Conservation (phyloP, 2,797 vertebrate species). For the Myotis vivesi region DNA sequence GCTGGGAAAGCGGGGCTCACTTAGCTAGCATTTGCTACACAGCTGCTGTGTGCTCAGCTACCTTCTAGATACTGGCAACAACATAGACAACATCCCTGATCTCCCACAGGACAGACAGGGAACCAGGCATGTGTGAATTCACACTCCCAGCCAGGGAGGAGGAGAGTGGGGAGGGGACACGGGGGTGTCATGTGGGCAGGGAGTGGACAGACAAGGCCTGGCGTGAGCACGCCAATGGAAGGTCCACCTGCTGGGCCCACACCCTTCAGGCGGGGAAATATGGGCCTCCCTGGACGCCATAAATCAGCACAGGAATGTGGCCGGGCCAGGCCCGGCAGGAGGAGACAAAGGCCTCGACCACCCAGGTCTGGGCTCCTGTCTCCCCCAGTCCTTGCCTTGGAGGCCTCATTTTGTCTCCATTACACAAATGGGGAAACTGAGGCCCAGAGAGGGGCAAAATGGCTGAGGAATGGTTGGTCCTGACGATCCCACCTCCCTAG, state of each 20-base stretch:
- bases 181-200: background rate
- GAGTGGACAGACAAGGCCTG: background rate
- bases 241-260: background rate
- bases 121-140: background rate
- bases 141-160: background rate
- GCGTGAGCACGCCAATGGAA: background rate
- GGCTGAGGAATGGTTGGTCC: background rate
- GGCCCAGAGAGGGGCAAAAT: background rate
- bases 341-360: background rate
- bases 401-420: background rate
- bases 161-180: background rate
- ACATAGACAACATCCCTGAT: too few species aligned
- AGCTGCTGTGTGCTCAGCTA: background rate
- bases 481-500: background rate
- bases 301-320: slow-evolving; percentile 82
- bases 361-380: background rate
- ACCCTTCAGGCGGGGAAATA: background rate
- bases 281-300: slow-evolving; percentile 61
- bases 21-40: background rate
- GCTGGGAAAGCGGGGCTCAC: background rate
- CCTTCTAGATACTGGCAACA: background rate
- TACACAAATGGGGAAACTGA: background rate
- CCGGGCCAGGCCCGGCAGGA: slow-evolving; percentile 51
- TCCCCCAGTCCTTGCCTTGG: background rate
- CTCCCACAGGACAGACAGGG: rapidly evolving